phyloP scores from a whole-genome alignment of 2,113 vertebrate genomes.

The Pimephales promelas region DNA sequence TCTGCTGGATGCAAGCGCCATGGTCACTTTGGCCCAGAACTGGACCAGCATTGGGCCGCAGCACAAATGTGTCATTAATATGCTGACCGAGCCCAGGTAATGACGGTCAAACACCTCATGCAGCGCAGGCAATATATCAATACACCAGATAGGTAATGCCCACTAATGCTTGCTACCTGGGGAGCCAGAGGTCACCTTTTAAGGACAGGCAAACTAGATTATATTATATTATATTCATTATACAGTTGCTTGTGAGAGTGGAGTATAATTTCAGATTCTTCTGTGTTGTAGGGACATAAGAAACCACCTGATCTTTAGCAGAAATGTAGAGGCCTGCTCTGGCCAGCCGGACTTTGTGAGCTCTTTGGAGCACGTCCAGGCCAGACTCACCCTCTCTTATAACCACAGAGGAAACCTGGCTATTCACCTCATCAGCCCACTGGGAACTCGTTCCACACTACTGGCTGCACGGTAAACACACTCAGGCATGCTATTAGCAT shows the following conservation, averaged over 20 bases:
- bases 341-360: conserved; percentile 84
- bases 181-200: background rate
- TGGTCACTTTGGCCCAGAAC: conserved; percentile 92
- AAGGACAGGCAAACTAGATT: background rate
- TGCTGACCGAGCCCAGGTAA: conserved; percentile 88
- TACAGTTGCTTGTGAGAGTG: background rate
- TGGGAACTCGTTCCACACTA: conserved; percentile 92
- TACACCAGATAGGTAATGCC: conserved; percentile 5
- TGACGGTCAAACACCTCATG: conserved; percentile 43
- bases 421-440: conserved; percentile 91
- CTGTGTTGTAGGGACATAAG: conserved; percentile 84
- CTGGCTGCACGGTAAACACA: conserved; percentile 84
- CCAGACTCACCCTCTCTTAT: conserved; percentile 90
- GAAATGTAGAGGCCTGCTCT: conserved; percentile 84
- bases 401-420: conserved; percentile 92
- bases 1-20: conserved; percentile 88
- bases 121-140: background rate
- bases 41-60: conserved; percentile 89
- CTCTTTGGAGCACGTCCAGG: conserved; percentile 90
- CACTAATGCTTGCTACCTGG: background rate
- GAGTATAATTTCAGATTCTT: background rate
- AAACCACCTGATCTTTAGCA: conserved; percentile 87
- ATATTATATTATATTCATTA: background rate
- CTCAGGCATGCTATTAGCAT: conserved; percentile 20
- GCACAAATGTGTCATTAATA: conserved; percentile 85